Conservation (phyloP, 1,140 invertebrate species). For the Drosophila parvula region DNA sequence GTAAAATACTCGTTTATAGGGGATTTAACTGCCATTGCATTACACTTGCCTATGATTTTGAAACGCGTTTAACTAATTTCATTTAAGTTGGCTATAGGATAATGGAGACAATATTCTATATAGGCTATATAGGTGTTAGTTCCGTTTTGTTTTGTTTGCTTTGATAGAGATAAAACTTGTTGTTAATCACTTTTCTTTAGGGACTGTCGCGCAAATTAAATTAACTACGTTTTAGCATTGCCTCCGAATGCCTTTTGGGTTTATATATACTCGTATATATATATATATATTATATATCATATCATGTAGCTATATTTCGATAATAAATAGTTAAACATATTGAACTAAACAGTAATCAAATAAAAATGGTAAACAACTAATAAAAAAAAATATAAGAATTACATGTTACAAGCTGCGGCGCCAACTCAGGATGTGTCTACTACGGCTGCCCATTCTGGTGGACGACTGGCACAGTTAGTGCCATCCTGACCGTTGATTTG, state of each 20-base stretch:
- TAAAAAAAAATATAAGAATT: constrained; percentile 62
- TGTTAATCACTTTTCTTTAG: constrained; percentile 74
- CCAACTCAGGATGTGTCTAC: constrained; percentile 11
- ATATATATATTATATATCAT: constrained; percentile 27
- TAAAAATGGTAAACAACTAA: constrained; percentile 75
- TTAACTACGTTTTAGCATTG: constrained; percentile 65
- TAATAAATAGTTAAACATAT: constrained; percentile 82
- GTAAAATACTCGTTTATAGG: constrained; percentile 52
- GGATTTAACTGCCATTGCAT: constrained; percentile 53
- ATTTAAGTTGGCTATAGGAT: constrained; percentile 77
- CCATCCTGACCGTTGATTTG: constrained; percentile 23
- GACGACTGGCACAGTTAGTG: constrained; percentile 21
- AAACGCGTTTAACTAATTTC: constrained; percentile 76
- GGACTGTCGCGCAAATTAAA: constrained; percentile 80
- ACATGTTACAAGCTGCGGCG: constrained; percentile 55
- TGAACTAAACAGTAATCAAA: constrained; percentile 80
- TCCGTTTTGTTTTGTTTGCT: constrained; percentile 21
- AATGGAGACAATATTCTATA: constrained; percentile 65
- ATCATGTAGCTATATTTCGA: constrained; percentile 74
- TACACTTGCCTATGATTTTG: constrained; percentile 75
- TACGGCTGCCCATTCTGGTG: constrained; percentile 45
- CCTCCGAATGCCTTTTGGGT: constrained; percentile 35
- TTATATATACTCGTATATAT: constrained; percentile 35
- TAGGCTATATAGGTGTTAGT: constrained; percentile 75
- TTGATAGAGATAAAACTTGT: constrained; percentile 64